Conservation (phyloP, 2,113 vertebrate genomes). For the Centropristis striata region DNA sequence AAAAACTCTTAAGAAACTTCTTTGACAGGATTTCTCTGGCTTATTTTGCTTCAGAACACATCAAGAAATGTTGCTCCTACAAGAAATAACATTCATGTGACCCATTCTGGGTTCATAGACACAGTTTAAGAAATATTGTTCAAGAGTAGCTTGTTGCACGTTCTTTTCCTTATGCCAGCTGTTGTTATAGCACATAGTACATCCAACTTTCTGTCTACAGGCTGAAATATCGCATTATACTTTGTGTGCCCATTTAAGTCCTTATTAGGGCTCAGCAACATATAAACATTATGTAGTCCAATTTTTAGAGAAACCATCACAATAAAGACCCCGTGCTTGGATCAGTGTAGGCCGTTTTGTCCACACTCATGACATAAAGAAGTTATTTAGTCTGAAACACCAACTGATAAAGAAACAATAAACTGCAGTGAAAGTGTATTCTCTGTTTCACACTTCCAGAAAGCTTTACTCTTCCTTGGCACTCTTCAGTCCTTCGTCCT, state of each 20-base stretch:
- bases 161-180: neutral
- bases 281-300: neutral
- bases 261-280: conserved; percentile 33
- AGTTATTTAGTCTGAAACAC: conserved; percentile 17
- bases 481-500: neutral
- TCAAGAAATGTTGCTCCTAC: conserved; percentile 18
- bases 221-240: conserved; percentile 17
- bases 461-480: conserved; percentile 10
- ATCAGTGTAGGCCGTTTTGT: neutral
- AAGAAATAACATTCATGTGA: conserved; percentile 47
- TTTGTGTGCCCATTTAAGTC: neutral
- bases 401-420: conserved; percentile 6
- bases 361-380: neutral
- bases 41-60: conserved; percentile 12
- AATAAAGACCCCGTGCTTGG: neutral
- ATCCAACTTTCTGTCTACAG: conserved; percentile 7
- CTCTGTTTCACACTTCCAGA: conserved; percentile 22
- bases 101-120: conserved; percentile 15
- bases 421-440: neutral
- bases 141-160: neutral
- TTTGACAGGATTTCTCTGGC: conserved; percentile 17
- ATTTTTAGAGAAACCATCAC: conserved; percentile 1
- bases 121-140: conserved; percentile 25
- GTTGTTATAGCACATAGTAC: neutral
- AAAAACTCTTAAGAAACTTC: conserved; percentile 22